Percentiles rank a stretch among this genome's conserved stretches.
Evolutionary conservation across 2,797 vertebrate genomes (phyloP).

Genomic region (Halcyon smyrnensis): DNA sequence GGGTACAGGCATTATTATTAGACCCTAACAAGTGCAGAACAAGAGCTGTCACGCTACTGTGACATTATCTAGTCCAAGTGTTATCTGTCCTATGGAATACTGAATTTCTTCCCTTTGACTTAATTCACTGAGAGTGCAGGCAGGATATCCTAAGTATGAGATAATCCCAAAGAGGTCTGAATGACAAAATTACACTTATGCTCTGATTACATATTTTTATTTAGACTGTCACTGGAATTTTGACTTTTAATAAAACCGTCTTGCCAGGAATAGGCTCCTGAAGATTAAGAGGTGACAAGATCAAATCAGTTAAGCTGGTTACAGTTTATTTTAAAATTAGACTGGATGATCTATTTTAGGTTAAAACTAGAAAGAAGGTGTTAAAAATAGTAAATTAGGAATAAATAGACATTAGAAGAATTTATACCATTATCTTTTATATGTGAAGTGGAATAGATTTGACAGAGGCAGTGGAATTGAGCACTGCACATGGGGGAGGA

Average conservation of each 20-base stretch:
- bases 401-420: neutral
- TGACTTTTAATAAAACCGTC: neutral
- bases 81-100: neutral
- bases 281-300: neutral
- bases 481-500: neutral
- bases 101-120: neutral
- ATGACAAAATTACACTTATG: neutral
- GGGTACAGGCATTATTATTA: neutral
- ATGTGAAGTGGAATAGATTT: neutral
- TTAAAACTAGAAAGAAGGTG: neutral
- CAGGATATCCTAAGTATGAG: neutral
- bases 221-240: neutral
- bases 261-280: neutral
- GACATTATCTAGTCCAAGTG: neutral
- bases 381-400: neutral
- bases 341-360: neutral
- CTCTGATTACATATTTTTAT: neutral
- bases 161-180: neutral
- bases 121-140: neutral
- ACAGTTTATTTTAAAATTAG: slow-evolving; percentile 3
- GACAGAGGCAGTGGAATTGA: neutral
- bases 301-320: neutral
- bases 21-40: neutral
- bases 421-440: neutral
- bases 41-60: neutral